A percentile compares a stretch with the other conserved stretches of the same genome.
Evolutionary conservation across 2,113 vertebrate species (phyloP).

Genomic region (Campylomormyrus tamandua): DNA sequence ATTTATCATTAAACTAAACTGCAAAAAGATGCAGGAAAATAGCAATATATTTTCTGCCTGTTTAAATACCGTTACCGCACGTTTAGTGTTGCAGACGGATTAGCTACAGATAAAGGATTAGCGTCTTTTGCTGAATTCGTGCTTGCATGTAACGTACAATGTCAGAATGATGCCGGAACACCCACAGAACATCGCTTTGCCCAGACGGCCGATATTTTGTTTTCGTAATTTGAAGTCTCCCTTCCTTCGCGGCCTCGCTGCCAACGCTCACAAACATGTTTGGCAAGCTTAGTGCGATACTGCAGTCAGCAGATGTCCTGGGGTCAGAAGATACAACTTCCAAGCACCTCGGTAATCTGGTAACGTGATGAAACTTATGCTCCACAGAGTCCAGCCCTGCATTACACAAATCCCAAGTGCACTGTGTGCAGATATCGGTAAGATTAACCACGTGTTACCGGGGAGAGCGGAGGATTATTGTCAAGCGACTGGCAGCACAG

Average conservation of each 20-base stretch:
- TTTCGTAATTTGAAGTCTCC: conserved; percentile 6
- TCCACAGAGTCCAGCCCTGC: conserved; percentile 34
- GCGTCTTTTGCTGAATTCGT: conserved; percentile 23
- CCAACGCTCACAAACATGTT: conserved; percentile 5
- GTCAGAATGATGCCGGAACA: conserved; percentile 58
- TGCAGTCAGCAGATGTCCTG: conserved; percentile 5
- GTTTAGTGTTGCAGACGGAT: conserved; percentile 59
- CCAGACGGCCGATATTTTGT: not conserved
- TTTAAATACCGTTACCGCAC: conserved; percentile 52
- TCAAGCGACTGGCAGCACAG: conserved; percentile 30
- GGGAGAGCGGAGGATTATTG: conserved; percentile 50
- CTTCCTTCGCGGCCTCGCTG: conserved; percentile 12
- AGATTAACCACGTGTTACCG: conserved; percentile 44
- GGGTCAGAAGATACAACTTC: not conserved
- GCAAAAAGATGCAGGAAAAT: not conserved
- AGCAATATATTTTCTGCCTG: conserved; percentile 30
- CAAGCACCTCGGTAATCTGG: conserved; percentile 42
- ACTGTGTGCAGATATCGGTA: conserved; percentile 48
- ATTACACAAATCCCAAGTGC: conserved; percentile 47
- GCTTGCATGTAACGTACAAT: conserved; percentile 52
- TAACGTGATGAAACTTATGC: conserved; percentile 57
- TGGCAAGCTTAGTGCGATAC: not conserved
- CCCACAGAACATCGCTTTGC: conserved; percentile 34
- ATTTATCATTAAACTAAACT: conserved; percentile 24
- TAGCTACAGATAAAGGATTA: conserved; percentile 63